phyloP scores from a whole-genome alignment of 2,888 invertebrate genomes.

The Abscondita cerata region DNA sequence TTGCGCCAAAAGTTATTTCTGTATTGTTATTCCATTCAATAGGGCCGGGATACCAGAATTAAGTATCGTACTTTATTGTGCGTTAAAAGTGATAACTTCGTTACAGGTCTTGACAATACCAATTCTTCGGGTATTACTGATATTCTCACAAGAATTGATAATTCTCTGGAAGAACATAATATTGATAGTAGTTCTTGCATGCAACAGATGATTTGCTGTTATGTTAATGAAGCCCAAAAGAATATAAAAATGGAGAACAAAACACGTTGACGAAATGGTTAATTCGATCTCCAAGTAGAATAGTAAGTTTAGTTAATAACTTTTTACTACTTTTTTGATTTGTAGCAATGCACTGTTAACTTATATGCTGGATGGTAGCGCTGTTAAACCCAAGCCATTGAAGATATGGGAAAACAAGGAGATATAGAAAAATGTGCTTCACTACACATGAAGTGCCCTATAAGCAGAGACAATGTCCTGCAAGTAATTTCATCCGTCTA shows the following conservation, averaged over 20 bases:
- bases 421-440: slow-evolving; percentile 66
- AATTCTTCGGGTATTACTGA: slow-evolving; percentile 65
- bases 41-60: slow-evolving; percentile 74
- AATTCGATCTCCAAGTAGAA: slow-evolving; percentile 68
- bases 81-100: slow-evolving; percentile 15
- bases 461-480: slow-evolving; percentile 71
- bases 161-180: slow-evolving; percentile 71
- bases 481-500: slow-evolving; percentile 73
- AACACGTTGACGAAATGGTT: slow-evolving; percentile 70
- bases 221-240: slow-evolving; percentile 73
- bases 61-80: slow-evolving; percentile 53
- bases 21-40: slow-evolving; percentile 71
- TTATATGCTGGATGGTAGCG: slow-evolving; percentile 74
- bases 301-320: not conserved
- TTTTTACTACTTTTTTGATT: slow-evolving; percentile 45
- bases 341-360: slow-evolving; percentile 74
- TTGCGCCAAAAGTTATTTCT: slow-evolving; percentile 79
- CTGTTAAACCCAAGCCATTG: slow-evolving; percentile 75
- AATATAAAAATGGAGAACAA: slow-evolving; percentile 69
- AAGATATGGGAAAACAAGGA: slow-evolving; percentile 64
- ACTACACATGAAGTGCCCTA: slow-evolving; percentile 71
- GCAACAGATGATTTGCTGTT: slow-evolving; percentile 75
- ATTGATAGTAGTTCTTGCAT: slow-evolving; percentile 76
- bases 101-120: slow-evolving; percentile 56
- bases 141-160: slow-evolving; percentile 70